Evolutionary conservation across 2,797 vertebrate genomes (phyloP).

Genomic region (Rhinogobio ventralis): DNA sequence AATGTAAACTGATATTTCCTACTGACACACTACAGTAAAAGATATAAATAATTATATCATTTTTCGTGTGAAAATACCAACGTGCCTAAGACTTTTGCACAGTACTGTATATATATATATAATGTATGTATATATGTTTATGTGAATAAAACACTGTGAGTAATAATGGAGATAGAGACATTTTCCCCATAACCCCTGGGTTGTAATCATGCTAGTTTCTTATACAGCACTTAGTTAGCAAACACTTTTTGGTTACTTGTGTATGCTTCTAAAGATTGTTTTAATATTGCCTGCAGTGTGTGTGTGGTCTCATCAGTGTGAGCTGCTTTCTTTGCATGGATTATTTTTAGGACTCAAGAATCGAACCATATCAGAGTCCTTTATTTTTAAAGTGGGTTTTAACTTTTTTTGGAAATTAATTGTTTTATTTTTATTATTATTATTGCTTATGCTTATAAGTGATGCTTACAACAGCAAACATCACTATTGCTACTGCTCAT

Average conservation of each 20-base stretch:
- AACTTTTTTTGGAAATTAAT: not conserved
- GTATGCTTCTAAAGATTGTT: not conserved
- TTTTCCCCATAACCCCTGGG: not conserved
- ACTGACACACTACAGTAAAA: too few species aligned
- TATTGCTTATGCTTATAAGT: not conserved
- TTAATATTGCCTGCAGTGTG: not conserved
- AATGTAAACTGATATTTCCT: too few species aligned
- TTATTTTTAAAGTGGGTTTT: not conserved
- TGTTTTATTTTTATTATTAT: not conserved
- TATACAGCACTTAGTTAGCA: not conserved
- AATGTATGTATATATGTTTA: too few species aligned
- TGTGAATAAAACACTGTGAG: too few species aligned
- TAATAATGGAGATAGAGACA: not conserved
- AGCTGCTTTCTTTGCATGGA: not conserved
- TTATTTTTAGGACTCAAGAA: not conserved
- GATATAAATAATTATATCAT: too few species aligned
- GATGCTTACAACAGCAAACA: too few species aligned
- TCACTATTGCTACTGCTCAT: too few species aligned
- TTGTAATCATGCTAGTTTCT: not conserved
- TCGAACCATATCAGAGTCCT: not conserved
- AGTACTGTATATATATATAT: too few species aligned
- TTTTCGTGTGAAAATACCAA: too few species aligned
- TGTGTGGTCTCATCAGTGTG: not conserved
- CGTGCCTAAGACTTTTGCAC: too few species aligned
- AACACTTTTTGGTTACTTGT: constrained; percentile 11